phyloP scores from a whole-genome alignment of 2,797 vertebrate species.

The Pangasius krempfi region DNA sequence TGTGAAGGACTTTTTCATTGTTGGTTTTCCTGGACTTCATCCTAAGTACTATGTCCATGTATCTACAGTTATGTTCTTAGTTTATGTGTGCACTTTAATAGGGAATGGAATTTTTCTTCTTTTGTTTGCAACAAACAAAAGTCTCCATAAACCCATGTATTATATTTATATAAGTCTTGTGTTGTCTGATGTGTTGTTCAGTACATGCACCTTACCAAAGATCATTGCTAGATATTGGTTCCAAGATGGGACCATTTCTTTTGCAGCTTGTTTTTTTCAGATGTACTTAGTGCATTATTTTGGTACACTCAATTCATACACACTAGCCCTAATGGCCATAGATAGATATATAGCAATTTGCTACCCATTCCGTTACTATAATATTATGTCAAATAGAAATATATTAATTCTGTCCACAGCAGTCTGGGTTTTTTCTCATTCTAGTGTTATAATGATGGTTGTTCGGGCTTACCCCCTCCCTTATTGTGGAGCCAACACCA shows the following conservation, averaged over 20 bases:
- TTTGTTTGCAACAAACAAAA: conserved; percentile 63
- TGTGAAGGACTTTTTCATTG: conserved; percentile 68
- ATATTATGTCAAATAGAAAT: conserved; percentile 46
- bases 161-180: conserved; percentile 71
- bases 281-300: conserved; percentile 73
- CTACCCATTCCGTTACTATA: conserved; percentile 47
- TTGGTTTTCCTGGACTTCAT: conserved; percentile 70
- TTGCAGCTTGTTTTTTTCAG: conserved; percentile 70
- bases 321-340: conserved; percentile 63
- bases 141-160: conserved; percentile 74
- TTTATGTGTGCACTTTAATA: conserved; percentile 59
- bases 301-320: conserved; percentile 68
- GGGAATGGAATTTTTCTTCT: conserved; percentile 67
- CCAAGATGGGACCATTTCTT: conserved; percentile 59
- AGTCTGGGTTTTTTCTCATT: conserved; percentile 45
- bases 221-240: conserved; percentile 68
- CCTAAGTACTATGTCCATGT: conserved; percentile 53
- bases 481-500: conserved; percentile 74
- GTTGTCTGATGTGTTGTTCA: conserved; percentile 67
- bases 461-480: conserved; percentile 65
- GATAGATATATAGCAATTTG: conserved; percentile 51
- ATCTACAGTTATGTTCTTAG: conserved; percentile 61
- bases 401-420: conserved; percentile 32
- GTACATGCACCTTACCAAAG: conserved; percentile 68
- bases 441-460: conserved; percentile 33